Evolutionary conservation across 2,888 invertebrate genomes (phyloP).

Genomic region (Heptascelio sp.): DNA sequence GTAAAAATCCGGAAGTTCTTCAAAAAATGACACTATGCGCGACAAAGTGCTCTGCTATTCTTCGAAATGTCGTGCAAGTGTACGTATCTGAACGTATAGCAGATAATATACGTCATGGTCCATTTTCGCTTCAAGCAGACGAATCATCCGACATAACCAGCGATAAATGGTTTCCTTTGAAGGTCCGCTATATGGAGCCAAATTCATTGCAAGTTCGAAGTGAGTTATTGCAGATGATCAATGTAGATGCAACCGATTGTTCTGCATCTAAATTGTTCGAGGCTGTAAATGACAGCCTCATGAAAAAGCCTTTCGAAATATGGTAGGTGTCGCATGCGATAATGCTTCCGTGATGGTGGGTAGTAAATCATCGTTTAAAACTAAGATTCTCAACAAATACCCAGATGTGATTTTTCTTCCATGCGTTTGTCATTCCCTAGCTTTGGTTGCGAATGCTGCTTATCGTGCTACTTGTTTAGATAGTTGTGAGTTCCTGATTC

Average conservation of each 20-base stretch:
- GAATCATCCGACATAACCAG: conserved; percentile 15
- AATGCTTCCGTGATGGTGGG: conserved; percentile 69
- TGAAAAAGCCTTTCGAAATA: no score
- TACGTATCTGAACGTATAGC: background rate
- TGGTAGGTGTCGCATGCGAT: conserved; percentile 59
- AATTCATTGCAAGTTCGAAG: conserved; percentile 4
- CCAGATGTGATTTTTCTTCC: conserved; percentile 12
- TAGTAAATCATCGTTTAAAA: conserved; percentile 54
- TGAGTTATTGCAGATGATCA: conserved; percentile 38
- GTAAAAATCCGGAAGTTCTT: conserved; percentile 47
- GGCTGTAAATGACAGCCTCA: no score
- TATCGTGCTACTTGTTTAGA: no score
- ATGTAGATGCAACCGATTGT: conserved; percentile 62
- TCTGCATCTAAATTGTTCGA: conserved; percentile 24
- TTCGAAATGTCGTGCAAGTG: conserved; percentile 5
- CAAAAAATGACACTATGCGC: conserved; percentile 44
- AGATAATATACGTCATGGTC: conserved; percentile 4
- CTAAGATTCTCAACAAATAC: conserved; percentile 8
- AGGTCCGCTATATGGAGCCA: conserved; percentile 51
- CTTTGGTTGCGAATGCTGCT: conserved; percentile 20
- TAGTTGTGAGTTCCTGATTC: background rate
- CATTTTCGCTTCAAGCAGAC: conserved; percentile 17
- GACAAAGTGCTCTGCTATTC: conserved; percentile 38
- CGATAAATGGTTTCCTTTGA: conserved; percentile 14
- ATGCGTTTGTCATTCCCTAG: conserved; percentile 29